Evolutionary conservation across 2,888 invertebrate species (phyloP).

Genomic region (Tolmerus cingulatus): DNA sequence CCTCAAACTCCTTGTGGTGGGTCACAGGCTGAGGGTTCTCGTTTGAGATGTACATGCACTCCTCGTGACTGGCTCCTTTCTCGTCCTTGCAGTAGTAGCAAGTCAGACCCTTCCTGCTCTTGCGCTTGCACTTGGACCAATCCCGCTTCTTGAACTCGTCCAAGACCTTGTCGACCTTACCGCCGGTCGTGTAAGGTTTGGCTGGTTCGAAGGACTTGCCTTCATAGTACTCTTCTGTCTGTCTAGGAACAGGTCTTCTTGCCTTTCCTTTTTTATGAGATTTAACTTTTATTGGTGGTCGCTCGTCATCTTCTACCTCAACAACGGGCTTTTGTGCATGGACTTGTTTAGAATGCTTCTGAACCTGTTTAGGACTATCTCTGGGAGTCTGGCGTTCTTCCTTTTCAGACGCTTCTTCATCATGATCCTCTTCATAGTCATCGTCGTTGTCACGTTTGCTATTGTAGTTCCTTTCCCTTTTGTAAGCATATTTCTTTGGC

Average conservation of each 20-base stretch:
- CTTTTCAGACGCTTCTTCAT: conserved; percentile 18
- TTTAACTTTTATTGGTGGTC: not conserved
- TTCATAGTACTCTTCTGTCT: not conserved
- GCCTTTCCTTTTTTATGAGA: not conserved
- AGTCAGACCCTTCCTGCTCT: conserved; percentile 75
- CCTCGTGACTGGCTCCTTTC: conserved; percentile 76
- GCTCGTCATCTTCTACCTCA: not conserved
- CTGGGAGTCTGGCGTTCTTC: not conserved
- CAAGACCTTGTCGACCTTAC: conserved; percentile 72
- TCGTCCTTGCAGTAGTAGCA: conserved; percentile 77
- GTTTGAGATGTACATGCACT: conserved; percentile 79
- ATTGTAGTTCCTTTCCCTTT: conserved; percentile 70
- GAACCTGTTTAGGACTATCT: not conserved
- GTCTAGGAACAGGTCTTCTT: not conserved
- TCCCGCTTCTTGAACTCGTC: conserved; percentile 79
- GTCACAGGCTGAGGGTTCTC: not conserved
- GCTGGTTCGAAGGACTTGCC: not conserved
- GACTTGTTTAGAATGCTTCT: not conserved
- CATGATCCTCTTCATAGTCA: conserved; percentile 43
- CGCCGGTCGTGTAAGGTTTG: not conserved
- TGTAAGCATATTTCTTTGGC: conserved; percentile 75
- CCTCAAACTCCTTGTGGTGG: not conserved
- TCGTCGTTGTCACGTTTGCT: conserved; percentile 63
- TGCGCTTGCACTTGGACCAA: conserved; percentile 75
- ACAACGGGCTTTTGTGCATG: not conserved